A percentile compares a stretch with the other conserved stretches of the same genome.
phyloP scores from a whole-genome alignment of 2,888 invertebrate genomes.

The Phengaris alcon region DNA sequence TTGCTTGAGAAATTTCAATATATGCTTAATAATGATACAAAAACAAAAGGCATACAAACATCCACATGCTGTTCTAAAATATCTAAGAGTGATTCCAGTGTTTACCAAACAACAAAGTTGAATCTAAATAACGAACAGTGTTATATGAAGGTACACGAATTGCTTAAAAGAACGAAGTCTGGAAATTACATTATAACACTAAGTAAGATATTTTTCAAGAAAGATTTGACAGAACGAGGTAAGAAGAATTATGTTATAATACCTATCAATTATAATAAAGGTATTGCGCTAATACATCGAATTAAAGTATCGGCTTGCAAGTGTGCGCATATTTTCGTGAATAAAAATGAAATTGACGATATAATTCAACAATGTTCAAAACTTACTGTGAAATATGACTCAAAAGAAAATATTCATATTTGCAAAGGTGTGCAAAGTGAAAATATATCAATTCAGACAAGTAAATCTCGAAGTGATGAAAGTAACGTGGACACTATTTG shows the following conservation, averaged over 20 bases:
- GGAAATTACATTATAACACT: neutral
- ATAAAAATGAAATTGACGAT: conserved; percentile 3
- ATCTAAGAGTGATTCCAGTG: neutral
- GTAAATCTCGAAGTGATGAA: neutral
- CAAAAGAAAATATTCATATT: conserved; percentile 18
- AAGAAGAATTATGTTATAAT: neutral
- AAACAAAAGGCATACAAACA: neutral
- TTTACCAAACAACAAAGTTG: neutral
- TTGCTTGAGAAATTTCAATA: neutral
- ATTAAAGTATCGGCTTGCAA: neutral
- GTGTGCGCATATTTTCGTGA: neutral
- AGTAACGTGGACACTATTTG: neutral
- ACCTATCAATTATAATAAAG: neutral
- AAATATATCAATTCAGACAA: neutral
- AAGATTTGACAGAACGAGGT: neutral
- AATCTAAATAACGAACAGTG: neutral
- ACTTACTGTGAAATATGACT: neutral
- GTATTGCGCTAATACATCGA: neutral
- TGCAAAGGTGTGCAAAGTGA: neutral
- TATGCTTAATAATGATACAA: neutral
- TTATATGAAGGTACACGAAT: neutral
- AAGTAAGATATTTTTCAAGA: neutral
- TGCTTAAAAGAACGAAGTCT: conserved; percentile 1
- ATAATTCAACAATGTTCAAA: conserved; percentile 1
- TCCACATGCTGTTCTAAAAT: neutral